phyloP scores from a whole-genome alignment of 2,888 invertebrate species.

The Agrotis puta region DNA sequence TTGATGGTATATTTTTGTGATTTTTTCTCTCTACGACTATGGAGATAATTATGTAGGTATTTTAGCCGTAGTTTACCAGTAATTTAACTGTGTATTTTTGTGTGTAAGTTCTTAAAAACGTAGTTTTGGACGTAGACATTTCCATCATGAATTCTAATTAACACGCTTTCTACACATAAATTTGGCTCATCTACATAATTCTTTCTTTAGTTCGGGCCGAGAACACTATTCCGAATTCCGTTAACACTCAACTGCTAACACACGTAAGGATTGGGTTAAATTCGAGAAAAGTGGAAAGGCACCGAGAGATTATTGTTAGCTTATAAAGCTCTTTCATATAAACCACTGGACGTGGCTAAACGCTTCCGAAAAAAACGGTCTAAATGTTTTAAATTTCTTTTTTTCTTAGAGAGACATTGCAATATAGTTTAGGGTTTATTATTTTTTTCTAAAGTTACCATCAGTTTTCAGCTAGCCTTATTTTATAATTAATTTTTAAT shows the following conservation, averaged over 20 bases:
- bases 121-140: constrained; percentile 40
- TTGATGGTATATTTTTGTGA: constrained; percentile 67
- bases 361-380: constrained; percentile 76
- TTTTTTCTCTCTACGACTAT: constrained; percentile 61
- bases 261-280: constrained; percentile 24
- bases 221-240: constrained; percentile 41
- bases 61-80: constrained; percentile 49
- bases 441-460: constrained; percentile 89
- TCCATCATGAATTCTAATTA: constrained; percentile 28
- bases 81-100: constrained; percentile 41
- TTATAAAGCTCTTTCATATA: constrained; percentile 63
- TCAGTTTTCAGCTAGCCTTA: constrained; percentile 89
- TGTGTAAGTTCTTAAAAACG: constrained; percentile 33
- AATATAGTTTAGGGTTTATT: constrained; percentile 82
- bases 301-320: constrained; percentile 55
- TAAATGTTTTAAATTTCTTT: constrained; percentile 72
- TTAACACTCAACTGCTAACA: constrained; percentile 24
- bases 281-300: constrained; percentile 37
- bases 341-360: constrained; percentile 58
- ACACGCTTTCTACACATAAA: constrained; percentile 33
- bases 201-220: constrained; percentile 50
- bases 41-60: constrained; percentile 62
- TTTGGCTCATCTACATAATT: constrained; percentile 58
- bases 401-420: constrained; percentile 84
- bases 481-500: constrained; percentile 82